Evolutionary conservation across 2,797 vertebrate species (phyloP).

Genomic region (Argyrosomus regius): DNA sequence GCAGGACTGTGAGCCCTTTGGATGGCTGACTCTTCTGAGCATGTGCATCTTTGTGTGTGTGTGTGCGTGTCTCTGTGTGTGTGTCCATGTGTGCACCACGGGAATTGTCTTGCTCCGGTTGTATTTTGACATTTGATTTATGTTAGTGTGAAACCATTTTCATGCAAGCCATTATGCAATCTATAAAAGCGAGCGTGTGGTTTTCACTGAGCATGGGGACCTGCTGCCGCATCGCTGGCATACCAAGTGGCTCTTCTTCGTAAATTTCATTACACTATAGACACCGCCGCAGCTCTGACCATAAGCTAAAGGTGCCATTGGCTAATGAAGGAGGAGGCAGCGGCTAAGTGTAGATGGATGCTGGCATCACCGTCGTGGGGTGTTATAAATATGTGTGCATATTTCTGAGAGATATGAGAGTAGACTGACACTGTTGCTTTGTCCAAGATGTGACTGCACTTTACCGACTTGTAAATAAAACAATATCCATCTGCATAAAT

Average conservation of each 20-base stretch:
- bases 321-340: constrained; percentile 83
- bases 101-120: constrained; percentile 85
- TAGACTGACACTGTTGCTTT: constrained; percentile 61
- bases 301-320: constrained; percentile 85
- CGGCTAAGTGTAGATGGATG: constrained; percentile 75
- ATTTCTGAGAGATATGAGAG: constrained; percentile 69
- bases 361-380: constrained; percentile 54
- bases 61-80: constrained; percentile 39
- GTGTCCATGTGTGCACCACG: constrained; percentile 74
- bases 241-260: constrained; percentile 87
- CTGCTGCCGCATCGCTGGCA: constrained; percentile 82
- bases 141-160: constrained; percentile 88
- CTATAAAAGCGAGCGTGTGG: constrained; percentile 85
- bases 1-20: constrained; percentile 68
- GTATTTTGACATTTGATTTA: constrained; percentile 89
- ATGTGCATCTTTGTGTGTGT: constrained; percentile 47
- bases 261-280: constrained; percentile 85
- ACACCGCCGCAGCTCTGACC: constrained; percentile 79
- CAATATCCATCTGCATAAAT: constrained; percentile 61
- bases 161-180: constrained; percentile 88
- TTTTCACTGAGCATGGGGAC: constrained; percentile 81
- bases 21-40: constrained; percentile 68
- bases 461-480: constrained; percentile 71
- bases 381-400: constrained; percentile 68
- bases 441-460: constrained; percentile 58